Evolutionary conservation across 2,113 vertebrate genomes (phyloP).

Genomic region (Neolamprologus brichardi): DNA sequence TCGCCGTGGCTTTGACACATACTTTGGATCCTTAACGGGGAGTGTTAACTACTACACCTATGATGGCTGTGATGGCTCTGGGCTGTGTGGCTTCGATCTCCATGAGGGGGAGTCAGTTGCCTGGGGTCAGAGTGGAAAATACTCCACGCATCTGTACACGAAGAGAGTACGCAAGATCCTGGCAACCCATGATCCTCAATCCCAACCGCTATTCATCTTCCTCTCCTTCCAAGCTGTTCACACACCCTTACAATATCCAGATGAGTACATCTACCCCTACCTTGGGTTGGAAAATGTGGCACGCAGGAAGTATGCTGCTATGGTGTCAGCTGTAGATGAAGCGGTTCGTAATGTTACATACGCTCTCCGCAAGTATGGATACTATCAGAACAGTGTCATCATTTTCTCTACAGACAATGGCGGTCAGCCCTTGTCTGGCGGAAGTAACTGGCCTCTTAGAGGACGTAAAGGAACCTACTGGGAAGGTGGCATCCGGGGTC

Average conservation of each 20-base stretch:
- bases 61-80: slow-evolving; percentile 86
- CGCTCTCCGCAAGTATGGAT: slow-evolving; percentile 90
- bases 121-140: slow-evolving; percentile 87
- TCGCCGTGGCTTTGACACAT: slow-evolving; percentile 89
- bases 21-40: slow-evolving; percentile 92
- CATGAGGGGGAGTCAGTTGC: slow-evolving; percentile 89
- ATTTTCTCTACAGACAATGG: slow-evolving; percentile 95
- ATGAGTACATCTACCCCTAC: slow-evolving; percentile 90
- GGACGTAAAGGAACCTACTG: slow-evolving; percentile 97
- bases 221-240: slow-evolving; percentile 96
- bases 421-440: slow-evolving; percentile 90
- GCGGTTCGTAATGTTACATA: slow-evolving; percentile 92
- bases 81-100: slow-evolving; percentile 87
- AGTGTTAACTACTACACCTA: slow-evolving; percentile 97
- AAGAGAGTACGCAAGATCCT: slow-evolving; percentile 87
- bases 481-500: slow-evolving; percentile 90
- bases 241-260: slow-evolving; percentile 89
- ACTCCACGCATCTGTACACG: slow-evolving; percentile 92
- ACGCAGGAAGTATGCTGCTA: slow-evolving; percentile 89
- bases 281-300: slow-evolving; percentile 83
- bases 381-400: slow-evolving; percentile 90
- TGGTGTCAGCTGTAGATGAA: slow-evolving; percentile 95
- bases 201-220: slow-evolving; percentile 87
- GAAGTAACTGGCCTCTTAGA: slow-evolving; percentile 94
- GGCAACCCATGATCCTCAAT: slow-evolving; percentile 79